A percentile compares a stretch with the other conserved stretches of the same genome.
Conservation (phyloP, 2,797 vertebrate genomes). For the Aphelocoma californica region DNA sequence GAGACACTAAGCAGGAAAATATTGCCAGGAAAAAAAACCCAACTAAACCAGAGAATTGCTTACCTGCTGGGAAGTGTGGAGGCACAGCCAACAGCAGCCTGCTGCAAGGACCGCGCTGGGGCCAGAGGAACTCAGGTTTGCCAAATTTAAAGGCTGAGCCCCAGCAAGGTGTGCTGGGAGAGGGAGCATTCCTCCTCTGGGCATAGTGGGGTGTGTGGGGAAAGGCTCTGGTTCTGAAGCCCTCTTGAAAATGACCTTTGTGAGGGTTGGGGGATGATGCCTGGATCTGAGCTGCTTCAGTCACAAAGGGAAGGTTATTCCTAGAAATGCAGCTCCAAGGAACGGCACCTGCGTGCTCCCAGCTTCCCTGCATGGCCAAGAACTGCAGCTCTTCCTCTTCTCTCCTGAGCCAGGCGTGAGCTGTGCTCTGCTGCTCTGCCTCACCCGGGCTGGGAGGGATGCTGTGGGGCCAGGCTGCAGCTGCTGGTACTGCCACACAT, state of each 20-base stretch:
- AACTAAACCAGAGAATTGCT: background rate
- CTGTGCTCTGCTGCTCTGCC: background rate
- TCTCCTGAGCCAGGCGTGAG: background rate
- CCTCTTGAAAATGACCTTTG: background rate
- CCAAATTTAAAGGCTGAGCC: background rate
- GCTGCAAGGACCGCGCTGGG: accelerated
- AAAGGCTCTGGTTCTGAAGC: background rate
- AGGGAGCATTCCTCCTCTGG: background rate
- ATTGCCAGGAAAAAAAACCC: background rate
- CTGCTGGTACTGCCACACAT: accelerated
- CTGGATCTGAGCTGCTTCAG: background rate
- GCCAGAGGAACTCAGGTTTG: background rate
- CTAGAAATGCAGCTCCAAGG: background rate
- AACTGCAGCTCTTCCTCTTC: background rate
- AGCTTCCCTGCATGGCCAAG: background rate
- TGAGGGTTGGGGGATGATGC: background rate
- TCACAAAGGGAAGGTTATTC: background rate
- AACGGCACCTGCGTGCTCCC: background rate
- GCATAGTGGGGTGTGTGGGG: background rate
- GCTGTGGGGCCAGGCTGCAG: background rate
- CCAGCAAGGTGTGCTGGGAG: background rate
- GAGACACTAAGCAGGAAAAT: background rate
- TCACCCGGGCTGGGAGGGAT: accelerated
- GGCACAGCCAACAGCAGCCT: background rate
- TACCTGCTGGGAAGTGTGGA: background rate